Evolutionary conservation across 1,140 invertebrate species (phyloP).

Genomic region (Drosophila rufa): DNA sequence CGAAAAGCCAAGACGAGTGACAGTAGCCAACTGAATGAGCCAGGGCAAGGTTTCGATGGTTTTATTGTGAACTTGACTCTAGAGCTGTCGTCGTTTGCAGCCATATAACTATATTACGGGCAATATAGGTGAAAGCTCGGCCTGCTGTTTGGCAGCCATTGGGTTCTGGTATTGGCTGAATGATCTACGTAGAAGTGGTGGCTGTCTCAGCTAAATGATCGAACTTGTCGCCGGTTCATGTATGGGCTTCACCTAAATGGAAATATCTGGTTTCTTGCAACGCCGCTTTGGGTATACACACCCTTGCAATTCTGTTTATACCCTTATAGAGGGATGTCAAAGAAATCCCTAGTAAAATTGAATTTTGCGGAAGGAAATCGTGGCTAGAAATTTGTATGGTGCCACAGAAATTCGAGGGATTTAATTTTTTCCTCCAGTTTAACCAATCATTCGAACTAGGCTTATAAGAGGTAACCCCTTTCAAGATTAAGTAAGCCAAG

Average conservation of each 20-base stretch:
- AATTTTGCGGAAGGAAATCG: too few relatives aligned
- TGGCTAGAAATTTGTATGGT: too few relatives aligned
- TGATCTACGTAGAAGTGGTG: neutral
- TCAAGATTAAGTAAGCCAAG: too few relatives aligned
- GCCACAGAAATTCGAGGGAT: too few relatives aligned
- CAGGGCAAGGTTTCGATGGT: constrained; percentile 67
- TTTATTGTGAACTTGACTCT: constrained; percentile 77
- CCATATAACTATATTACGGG: constrained; percentile 5
- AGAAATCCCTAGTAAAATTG: too few relatives aligned
- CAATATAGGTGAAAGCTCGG: constrained; percentile 68
- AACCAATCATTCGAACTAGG: too few relatives aligned
- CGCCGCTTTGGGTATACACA: too few relatives aligned
- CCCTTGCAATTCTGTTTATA: too few relatives aligned
- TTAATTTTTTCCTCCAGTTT: too few relatives aligned
- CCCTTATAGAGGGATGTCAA: too few relatives aligned
- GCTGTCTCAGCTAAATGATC: constrained; percentile 19
- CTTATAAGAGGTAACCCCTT: too few relatives aligned
- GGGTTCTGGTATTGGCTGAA: neutral
- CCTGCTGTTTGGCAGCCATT: neutral
- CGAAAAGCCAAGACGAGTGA: constrained; percentile 42
- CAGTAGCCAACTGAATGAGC: constrained; percentile 68
- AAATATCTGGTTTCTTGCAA: neutral
- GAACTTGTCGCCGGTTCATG: neutral
- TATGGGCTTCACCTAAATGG: too few relatives aligned
- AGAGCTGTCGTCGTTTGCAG: constrained; percentile 24